A percentile compares a stretch with the other conserved stretches of the same genome.
phyloP scores from a whole-genome alignment of 2,113 vertebrate genomes.

The Hippoglossus stenolepis region DNA sequence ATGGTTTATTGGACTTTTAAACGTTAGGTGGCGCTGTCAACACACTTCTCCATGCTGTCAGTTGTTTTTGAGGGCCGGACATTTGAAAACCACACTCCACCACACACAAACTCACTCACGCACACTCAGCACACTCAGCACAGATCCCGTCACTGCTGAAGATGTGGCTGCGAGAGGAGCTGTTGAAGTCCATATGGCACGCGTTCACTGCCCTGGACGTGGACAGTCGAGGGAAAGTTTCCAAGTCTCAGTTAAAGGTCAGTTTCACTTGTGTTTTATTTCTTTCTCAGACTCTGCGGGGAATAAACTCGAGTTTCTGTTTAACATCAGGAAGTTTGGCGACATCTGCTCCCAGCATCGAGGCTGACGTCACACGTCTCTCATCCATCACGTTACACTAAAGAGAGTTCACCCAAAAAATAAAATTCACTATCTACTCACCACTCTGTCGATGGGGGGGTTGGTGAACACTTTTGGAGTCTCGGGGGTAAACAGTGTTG shows the following conservation, averaged over 20 bases:
- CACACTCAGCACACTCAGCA: neutral
- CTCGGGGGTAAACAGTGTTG: too few species aligned
- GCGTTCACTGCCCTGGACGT: constrained; percentile 94
- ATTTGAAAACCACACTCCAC: too few species aligned
- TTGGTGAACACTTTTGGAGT: too few species aligned
- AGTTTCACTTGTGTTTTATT: neutral
- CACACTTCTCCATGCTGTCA: neutral
- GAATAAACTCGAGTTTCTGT: too few species aligned
- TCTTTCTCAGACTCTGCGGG: too few species aligned
- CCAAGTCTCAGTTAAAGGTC: constrained; percentile 95
- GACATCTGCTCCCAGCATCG: too few species aligned
- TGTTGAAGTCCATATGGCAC: constrained; percentile 95
- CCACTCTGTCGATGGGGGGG: too few species aligned
- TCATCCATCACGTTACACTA: too few species aligned
- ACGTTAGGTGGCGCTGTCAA: constrained; percentile 19
- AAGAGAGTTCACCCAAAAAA: too few species aligned
- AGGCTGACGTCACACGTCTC: too few species aligned
- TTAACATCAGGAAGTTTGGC: too few species aligned
- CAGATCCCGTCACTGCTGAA: neutral
- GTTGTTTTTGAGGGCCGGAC: neutral
- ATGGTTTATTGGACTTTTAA: neutral
- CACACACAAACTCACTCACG: neutral
- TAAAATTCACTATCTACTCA: too few species aligned
- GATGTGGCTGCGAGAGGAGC: constrained; percentile 87
- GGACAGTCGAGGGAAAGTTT: constrained; percentile 94